These are phyloP conservation scores for Sphaeridia pumilis DNA, from an alignment of 2,888 invertebrate genomes.

Conservation along the genomic window DNA sequence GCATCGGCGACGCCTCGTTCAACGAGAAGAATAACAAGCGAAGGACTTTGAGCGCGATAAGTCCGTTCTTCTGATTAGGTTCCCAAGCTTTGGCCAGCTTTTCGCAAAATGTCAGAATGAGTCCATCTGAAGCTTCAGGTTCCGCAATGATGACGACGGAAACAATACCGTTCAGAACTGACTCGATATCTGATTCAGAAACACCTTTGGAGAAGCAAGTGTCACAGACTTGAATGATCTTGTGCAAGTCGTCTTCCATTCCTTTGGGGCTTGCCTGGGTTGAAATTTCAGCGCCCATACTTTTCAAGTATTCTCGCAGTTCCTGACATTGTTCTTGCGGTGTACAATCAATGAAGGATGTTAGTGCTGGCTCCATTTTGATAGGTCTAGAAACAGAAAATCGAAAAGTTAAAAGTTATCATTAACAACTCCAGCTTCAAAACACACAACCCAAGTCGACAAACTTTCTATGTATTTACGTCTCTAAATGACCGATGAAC, in stretches of 20 bases:
- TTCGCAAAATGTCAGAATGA: constrained; percentile 77
- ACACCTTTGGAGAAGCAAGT: constrained; percentile 79
- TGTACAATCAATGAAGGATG: constrained; percentile 35
- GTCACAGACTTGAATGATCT: constrained; percentile 88
- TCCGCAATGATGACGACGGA: constrained; percentile 51
- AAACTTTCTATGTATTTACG: too few relatives aligned
- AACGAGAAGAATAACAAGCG: constrained; percentile 88
- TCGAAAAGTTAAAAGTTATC: too few relatives aligned
- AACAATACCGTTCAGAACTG: constrained; percentile 88
- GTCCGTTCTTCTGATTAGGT: constrained; percentile 63
- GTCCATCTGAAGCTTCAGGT: constrained; percentile 30
- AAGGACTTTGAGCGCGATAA: constrained; percentile 73
- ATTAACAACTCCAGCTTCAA: too few relatives aligned
- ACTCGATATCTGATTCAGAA: constrained; percentile 71
- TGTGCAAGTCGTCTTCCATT: constrained; percentile 82
- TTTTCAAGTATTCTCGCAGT: constrained; percentile 76
- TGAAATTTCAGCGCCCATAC: constrained; percentile 85
- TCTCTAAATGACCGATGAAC: too few relatives aligned
- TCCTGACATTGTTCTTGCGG: constrained; percentile 48
- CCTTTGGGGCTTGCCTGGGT: constrained; percentile 81
- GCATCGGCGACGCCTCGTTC: constrained; percentile 66
- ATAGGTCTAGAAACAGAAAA: background rate
- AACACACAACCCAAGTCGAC: too few relatives aligned
- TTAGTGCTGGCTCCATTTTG: constrained; percentile 35
- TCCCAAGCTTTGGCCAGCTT: constrained; percentile 65